Evolutionary conservation across 2,113 vertebrate genomes (phyloP), one percentile per base, ranked within the genome.

Genomic region (Ceyx melanurus): DNA sequence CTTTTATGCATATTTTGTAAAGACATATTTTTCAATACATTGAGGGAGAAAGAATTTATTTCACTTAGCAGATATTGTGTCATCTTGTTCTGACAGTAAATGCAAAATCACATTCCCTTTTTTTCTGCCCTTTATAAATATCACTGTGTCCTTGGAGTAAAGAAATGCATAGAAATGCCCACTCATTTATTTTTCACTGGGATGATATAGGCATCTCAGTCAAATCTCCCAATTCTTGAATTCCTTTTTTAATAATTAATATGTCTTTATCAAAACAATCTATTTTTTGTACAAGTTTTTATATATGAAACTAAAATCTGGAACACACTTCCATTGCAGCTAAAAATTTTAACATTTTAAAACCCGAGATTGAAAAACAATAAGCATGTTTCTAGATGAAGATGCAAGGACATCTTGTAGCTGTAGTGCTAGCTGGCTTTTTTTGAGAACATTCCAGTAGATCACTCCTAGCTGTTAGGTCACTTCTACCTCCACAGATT

Each of bases 121-220:
- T 51, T 67, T 82, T 75, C 23, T 90, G 61, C 83, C 71, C 54
- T 91, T 92, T 87, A 25, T 75, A 89, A 96, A 87, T 91, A 78
- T 54, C 62, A 75, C 58, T 25, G 8, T 93, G 87, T 75, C 89
- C 66, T 87, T 93, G n/a, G 42, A 68, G 21, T 85, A 57, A 48
- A 76, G 45, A 90, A 84, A 65, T 79, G 68, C 20, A 25, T 3
- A 7, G 31, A 29, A 89, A 67, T 86, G 54, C 64, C 26, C 16
- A 28, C 66, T 82, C 23, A 48, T 64, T 67, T 75, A 15, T 6
- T 9, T 62, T 74, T 50, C 53, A 37, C 7, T 46, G 2, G 2
- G 60, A 76, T 73, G 56, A 56, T 56, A 22, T 2, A 56, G 74
- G 12, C 10, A 29, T 60, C 62, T 81, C 35, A 65, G 31, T 75